These are phyloP conservation scores for Ormia ochracea DNA, from an alignment of 2,888 invertebrate genomes.

Conservation along the genomic window DNA sequence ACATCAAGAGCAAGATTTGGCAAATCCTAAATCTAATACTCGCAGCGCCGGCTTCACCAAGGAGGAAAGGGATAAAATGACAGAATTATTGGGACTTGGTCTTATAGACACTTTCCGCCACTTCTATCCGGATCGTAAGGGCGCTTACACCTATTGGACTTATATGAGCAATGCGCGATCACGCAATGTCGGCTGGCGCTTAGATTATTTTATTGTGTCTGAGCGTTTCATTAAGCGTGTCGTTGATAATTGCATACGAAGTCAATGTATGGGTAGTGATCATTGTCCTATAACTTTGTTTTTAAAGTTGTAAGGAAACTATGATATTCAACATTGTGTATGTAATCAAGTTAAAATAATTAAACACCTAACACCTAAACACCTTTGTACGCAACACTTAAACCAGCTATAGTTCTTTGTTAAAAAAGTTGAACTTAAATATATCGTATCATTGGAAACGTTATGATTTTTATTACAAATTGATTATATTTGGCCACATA, in stretches of 20 bases:
- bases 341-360: not conserved
- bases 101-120: slow-evolving; percentile 93
- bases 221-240: slow-evolving; percentile 85
- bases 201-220: slow-evolving; percentile 96
- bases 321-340: not conserved
- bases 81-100: slow-evolving; percentile 86
- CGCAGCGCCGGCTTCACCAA: slow-evolving; percentile 96
- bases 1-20: slow-evolving; percentile 95
- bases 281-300: slow-evolving; percentile 95
- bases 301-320: slow-evolving; percentile 77
- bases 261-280: slow-evolving; percentile 92
- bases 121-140: slow-evolving; percentile 88
- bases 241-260: slow-evolving; percentile 90
- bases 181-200: slow-evolving; percentile 97
- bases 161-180: slow-evolving; percentile 91
- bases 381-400: slow-evolving; percentile 4
- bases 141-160: slow-evolving; percentile 96
- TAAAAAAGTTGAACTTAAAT: slow-evolving; percentile 6
- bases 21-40: slow-evolving; percentile 94
- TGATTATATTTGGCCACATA: not conserved
- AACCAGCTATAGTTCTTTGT: slow-evolving; percentile 1
- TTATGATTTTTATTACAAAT: not conserved
- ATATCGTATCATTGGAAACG: not conserved
- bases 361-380: not conserved
- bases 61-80: slow-evolving; percentile 95